These are phyloP conservation scores for Subanguina moxae DNA, from an alignment of 1,140 invertebrate genomes.

Conservation along the genomic window DNA sequence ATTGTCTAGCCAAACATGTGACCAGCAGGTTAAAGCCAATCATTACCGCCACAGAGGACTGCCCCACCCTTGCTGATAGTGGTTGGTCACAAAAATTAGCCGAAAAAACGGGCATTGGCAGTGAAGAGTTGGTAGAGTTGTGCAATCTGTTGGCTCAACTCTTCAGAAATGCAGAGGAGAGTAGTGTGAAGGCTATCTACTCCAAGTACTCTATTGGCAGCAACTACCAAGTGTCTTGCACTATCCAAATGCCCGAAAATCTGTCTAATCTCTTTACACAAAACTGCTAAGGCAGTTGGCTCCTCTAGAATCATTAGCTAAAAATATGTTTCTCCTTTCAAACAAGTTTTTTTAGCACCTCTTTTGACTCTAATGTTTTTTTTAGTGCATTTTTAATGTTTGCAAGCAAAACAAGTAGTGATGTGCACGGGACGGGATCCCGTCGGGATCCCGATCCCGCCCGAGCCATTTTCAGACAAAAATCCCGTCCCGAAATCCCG, in stretches of 20 bases:
- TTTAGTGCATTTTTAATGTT: no score
- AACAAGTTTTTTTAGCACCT: no score
- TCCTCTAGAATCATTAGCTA: background rate
- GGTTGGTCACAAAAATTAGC: background rate
- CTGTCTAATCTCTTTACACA: background rate
- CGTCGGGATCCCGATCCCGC: no score
- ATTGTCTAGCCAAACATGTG: conserved; percentile 13
- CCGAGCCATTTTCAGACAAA: no score
- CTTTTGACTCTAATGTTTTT: no score
- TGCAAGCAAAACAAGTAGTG: no score
- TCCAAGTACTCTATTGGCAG: background rate
- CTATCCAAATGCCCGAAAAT: background rate
- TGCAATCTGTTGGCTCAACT: background rate
- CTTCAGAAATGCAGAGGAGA: background rate
- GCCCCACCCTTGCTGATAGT: background rate
- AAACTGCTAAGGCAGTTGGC: background rate
- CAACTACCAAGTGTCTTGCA: background rate
- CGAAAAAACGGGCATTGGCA: background rate
- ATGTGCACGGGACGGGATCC: no score
- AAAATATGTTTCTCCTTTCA: background rate
- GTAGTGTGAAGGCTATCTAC: background rate
- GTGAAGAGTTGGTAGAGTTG: background rate
- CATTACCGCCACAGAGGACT: background rate
- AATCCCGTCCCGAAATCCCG: no score
- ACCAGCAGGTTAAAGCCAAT: background rate